phyloP scores from a whole-genome alignment of 2,113 vertebrate species.

The Salvelinus sp. region DNA sequence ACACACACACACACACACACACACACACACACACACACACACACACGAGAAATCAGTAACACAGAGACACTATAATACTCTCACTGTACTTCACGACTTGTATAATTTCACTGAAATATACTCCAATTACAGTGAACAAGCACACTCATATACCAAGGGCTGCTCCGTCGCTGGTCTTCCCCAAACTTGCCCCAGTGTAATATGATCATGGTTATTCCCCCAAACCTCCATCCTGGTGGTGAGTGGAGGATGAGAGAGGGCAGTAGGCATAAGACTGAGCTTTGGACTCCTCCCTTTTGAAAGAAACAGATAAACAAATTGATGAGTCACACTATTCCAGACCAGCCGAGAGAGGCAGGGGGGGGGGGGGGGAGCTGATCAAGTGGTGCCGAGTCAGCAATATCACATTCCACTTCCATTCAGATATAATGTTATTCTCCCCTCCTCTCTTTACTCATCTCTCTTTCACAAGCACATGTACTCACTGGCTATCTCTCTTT shows the following conservation, averaged over 20 bases:
- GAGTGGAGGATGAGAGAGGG: too few species aligned
- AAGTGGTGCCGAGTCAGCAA: slow-evolving; percentile 33
- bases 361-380: slow-evolving; percentile 19
- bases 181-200: slow-evolving; percentile 13
- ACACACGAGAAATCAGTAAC: too few species aligned
- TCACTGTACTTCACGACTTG: too few species aligned
- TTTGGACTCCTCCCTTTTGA: not conserved
- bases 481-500: too few species aligned
- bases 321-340: too few species aligned
- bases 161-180: slow-evolving; percentile 1
- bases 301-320: not conserved
- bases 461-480: not conserved
- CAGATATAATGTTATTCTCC: not conserved
- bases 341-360: too few species aligned
- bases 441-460: not conserved
- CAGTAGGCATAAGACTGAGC: too few species aligned
- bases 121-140: not conserved
- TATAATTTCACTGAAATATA: too few species aligned
- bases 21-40: too few species aligned
- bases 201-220: slow-evolving; percentile 6
- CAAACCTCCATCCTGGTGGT: not conserved
- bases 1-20: too few species aligned
- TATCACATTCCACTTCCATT: not conserved
- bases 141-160: not conserved
- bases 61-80: too few species aligned